Percentiles rank a stretch among this genome's conserved stretches.
Evolutionary conservation across 2,797 vertebrate species (phyloP).

Genomic region (Poecile montanus): DNA sequence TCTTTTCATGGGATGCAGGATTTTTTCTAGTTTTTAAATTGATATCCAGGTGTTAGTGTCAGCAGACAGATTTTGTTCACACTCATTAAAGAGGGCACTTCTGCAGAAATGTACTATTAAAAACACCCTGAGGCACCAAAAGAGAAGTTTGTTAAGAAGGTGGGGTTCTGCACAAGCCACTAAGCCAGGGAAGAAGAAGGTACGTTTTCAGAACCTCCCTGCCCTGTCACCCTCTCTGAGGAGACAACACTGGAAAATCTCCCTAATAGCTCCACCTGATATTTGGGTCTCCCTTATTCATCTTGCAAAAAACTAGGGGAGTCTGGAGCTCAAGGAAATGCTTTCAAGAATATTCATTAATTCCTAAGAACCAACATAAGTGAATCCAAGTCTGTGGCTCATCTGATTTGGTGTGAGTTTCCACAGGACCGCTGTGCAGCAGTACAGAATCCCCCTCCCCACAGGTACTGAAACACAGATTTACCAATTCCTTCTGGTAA

Average conservation of each 20-base stretch:
- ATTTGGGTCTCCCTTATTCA: background rate
- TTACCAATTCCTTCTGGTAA: background rate
- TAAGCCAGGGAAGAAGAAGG: background rate
- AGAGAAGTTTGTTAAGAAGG: background rate
- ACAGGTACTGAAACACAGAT: background rate
- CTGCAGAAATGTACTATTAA: background rate
- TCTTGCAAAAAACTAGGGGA: background rate
- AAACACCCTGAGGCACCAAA: background rate
- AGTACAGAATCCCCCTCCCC: background rate
- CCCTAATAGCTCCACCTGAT: background rate
- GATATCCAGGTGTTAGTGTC: background rate
- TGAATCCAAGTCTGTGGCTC: background rate
- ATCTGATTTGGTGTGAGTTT: background rate
- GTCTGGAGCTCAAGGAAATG: background rate
- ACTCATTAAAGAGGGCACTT: background rate
- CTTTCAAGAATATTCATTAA: background rate
- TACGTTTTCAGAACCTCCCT: background rate
- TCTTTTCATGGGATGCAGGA: background rate
- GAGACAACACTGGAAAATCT: background rate
- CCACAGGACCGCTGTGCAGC: background rate
- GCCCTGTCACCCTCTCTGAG: background rate
- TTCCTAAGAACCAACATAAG: background rate
- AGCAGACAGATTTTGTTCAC: background rate
- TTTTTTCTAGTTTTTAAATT: background rate
- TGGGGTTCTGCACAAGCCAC: background rate